phyloP scores from a whole-genome alignment of 2,888 invertebrate genomes.

The Aproaerema taeniolella region DNA sequence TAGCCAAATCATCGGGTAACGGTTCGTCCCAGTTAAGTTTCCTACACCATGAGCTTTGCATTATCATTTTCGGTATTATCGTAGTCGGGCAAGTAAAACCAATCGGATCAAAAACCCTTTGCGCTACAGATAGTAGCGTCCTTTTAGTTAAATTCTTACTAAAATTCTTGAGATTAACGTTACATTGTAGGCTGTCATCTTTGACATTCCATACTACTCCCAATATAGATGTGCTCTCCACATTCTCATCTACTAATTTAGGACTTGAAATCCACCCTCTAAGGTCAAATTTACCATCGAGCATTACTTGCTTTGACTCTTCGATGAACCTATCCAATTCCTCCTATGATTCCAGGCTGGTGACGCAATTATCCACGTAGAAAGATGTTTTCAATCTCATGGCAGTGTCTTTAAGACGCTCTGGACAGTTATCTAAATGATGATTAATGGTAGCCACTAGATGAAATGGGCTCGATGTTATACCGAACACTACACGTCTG shows the following conservation, averaged over 20 bases:
- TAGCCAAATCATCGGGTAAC: neutral
- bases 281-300: no score
- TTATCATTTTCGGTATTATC: constrained; percentile 17
- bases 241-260: no score
- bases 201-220: constrained; percentile 18
- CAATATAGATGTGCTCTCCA: no score
- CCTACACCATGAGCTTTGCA: constrained; percentile 15
- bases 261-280: no score
- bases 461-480: neutral
- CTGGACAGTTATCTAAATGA: constrained; percentile 3
- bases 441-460: constrained; percentile 1
- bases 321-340: no score
- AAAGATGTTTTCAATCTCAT: no score
- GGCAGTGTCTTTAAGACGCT: no score
- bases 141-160: neutral
- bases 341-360: no score
- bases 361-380: no score
- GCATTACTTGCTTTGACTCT: no score
- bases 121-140: constrained; percentile 10
- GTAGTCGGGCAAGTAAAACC: constrained; percentile 15
- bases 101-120: constrained; percentile 19
- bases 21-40: constrained; percentile 16
- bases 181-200: constrained; percentile 10
- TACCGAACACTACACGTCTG: neutral
- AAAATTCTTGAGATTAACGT: constrained; percentile 4